Evolutionary conservation across 37 sponge, comb jelly and placozoan species (phyloP).

Genomic region (Haliclona indistincta): DNA sequence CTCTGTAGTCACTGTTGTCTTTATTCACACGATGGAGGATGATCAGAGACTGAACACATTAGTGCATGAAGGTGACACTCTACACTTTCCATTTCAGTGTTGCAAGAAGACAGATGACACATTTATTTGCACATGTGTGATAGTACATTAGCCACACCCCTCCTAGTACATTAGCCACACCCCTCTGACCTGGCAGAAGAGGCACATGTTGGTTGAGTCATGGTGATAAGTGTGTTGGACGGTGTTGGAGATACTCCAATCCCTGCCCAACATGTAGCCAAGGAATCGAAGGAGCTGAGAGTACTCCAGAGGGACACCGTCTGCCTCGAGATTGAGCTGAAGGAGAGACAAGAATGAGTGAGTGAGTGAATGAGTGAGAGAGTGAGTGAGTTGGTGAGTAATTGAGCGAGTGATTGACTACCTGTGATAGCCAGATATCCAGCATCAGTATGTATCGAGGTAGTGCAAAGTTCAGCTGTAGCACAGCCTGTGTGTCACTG

Average conservation of each 20-base stretch:
- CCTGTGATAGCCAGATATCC: slow-evolving; percentile 67
- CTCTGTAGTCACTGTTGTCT: no score
- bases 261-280: slow-evolving; percentile 19
- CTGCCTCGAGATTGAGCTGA: background rate
- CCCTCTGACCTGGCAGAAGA: slow-evolving; percentile 28
- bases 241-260: slow-evolving; percentile 28
- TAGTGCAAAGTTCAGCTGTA: slow-evolving; percentile 36
- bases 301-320: slow-evolving; percentile 7
- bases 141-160: no score
- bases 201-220: slow-evolving; percentile 23
- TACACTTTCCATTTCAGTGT: no score
- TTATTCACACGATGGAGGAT: no score
- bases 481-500: background rate
- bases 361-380: no score
- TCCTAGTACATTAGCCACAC: no score
- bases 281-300: background rate
- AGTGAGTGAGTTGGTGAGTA: no score
- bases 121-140: no score
- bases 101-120: no score
- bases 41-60: no score
- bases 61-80: no score
- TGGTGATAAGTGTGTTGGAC: slow-evolving; percentile 16
- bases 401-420: background rate
- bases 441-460: slow-evolving; percentile 65
- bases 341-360: background rate